A percentile compares a stretch with the other conserved stretches of the same genome.
These are phyloP conservation scores for Phrynosoma blainvillii DNA, from an alignment of 2,113 vertebrate genomes.

Conservation along the genomic window DNA sequence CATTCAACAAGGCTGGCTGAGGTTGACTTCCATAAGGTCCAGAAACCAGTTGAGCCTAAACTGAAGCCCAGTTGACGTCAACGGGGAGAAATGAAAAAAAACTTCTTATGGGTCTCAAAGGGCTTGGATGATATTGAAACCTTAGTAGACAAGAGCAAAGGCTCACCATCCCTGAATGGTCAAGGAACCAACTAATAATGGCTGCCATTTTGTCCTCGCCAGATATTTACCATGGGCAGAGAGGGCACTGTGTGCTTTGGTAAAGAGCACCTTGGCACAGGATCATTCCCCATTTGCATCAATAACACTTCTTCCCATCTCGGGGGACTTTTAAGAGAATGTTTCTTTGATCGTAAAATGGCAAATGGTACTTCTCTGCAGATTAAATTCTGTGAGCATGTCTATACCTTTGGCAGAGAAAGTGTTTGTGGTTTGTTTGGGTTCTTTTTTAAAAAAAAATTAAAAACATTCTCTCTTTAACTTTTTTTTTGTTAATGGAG, in stretches of 20 bases:
- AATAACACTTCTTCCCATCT: background rate
- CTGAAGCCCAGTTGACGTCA: background rate
- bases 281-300: background rate
- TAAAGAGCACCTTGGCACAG: background rate
- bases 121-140: rapidly evolving
- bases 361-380: background rate
- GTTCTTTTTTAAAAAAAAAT: constrained; percentile 10
- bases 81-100: background rate
- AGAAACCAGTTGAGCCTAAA: background rate
- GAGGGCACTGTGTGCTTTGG: background rate
- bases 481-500: constrained; percentile 15
- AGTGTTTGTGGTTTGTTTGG: background rate
- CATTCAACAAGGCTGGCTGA: background rate
- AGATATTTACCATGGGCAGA: background rate
- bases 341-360: background rate
- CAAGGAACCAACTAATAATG: background rate
- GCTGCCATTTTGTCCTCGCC: constrained; percentile 16
- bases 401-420: constrained; percentile 19
- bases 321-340: background rate
- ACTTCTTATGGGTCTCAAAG: background rate
- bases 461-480: background rate
- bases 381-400: background rate
- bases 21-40: background rate
- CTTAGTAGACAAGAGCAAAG: rapidly evolving
- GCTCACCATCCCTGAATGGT: background rate